Evolutionary conservation across 2,888 invertebrate species (phyloP).

Genomic region (Branchellion lobata): DNA sequence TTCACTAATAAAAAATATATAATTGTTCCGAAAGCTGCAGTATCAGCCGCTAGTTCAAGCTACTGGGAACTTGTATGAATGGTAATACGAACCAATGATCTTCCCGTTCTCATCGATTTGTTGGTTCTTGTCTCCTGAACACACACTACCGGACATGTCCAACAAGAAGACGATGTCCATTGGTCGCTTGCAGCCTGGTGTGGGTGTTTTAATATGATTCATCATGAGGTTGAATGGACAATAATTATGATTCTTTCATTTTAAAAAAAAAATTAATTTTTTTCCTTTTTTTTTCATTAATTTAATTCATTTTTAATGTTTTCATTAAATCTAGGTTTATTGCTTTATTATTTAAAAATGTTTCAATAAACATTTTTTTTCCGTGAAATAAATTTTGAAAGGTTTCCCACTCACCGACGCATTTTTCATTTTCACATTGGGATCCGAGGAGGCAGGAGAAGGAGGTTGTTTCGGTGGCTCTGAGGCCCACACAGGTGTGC

Average conservation of each 20-base stretch:
- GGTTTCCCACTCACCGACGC: slow-evolving; percentile 6
- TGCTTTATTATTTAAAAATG: background rate
- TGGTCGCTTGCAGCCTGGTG: slow-evolving; percentile 49
- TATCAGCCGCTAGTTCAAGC: too few relatives aligned
- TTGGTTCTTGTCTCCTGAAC: background rate
- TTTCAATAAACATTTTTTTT: background rate
- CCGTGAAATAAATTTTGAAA: background rate
- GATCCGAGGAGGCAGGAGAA: background rate
- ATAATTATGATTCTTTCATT: background rate
- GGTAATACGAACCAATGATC: background rate
- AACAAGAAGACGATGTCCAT: slow-evolving; percentile 52
- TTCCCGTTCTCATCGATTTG: background rate
- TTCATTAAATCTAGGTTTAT: too few relatives aligned
- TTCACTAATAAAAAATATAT: too few relatives aligned
- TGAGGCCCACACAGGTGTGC: background rate
- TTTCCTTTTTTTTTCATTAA: background rate
- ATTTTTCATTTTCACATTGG: slow-evolving; percentile 18
- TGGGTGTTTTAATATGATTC: background rate
- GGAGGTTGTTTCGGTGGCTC: background rate
- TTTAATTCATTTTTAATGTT: background rate
- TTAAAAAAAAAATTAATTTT: background rate
- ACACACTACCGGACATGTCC: slow-evolving; percentile 51
- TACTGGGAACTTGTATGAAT: too few relatives aligned
- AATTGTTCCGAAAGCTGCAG: too few relatives aligned
- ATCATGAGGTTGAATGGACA: too few relatives aligned